Conservation (phyloP, 2,797 vertebrate species). For the Oophaga sylvatica region DNA sequence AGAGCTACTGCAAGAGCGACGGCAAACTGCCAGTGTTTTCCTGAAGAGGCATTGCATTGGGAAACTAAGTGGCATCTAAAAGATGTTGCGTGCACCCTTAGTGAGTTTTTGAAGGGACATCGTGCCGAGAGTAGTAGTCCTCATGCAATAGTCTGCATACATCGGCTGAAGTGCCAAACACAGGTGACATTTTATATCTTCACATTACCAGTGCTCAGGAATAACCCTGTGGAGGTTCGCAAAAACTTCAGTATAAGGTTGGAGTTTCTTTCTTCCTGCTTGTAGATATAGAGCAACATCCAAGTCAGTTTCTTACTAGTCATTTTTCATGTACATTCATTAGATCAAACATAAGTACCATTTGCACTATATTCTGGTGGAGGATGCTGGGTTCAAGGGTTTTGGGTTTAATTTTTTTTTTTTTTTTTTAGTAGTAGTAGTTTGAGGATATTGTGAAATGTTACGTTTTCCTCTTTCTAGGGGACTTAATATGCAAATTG, state of each 20-base stretch:
- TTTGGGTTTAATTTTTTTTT: neutral
- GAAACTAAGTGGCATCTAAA: too few species aligned
- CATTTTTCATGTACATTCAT: neutral
- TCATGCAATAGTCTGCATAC: neutral
- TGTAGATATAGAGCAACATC: neutral
- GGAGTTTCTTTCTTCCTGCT: neutral
- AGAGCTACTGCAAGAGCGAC: too few species aligned
- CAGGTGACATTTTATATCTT: neutral
- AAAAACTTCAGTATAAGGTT: neutral
- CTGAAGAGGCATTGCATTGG: too few species aligned
- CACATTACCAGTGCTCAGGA: constrained; percentile 1
- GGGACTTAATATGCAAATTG: constrained; percentile 1
- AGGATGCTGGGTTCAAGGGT: neutral
- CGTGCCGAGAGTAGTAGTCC: neutral
- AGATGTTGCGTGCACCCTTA: neutral
- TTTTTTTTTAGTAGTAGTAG: neutral
- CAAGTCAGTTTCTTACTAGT: neutral
- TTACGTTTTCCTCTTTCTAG: neutral
- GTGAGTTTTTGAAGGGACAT: neutral
- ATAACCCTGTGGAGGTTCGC: neutral
- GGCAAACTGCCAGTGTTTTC: too few species aligned
- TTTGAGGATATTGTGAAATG: neutral
- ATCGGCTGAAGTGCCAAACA: neutral
- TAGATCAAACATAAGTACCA: constrained; percentile 26
- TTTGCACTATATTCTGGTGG: constrained; percentile 55